These are phyloP conservation scores for Notechis scutatus DNA, from an alignment of 2,113 vertebrate species.

Conservation along the genomic window DNA sequence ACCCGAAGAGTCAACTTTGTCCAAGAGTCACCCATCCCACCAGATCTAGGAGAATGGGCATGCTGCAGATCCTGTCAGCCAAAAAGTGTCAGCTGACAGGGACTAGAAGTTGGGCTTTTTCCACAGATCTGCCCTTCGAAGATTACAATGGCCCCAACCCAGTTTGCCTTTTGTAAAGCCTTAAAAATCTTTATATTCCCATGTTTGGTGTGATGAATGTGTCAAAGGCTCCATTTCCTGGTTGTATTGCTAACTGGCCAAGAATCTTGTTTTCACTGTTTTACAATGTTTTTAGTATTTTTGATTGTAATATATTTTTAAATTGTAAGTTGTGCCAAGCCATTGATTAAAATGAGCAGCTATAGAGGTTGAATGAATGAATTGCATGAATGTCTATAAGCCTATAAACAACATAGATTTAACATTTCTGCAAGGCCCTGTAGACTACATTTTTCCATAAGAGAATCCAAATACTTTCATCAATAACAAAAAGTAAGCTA, in stretches of 20 bases:
- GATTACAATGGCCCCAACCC: neutral
- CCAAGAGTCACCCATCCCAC: neutral
- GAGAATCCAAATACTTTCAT: neutral
- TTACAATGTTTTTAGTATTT: too few relatives aligned
- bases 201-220: neutral
- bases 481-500: neutral
- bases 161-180: neutral
- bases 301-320: too few relatives aligned
- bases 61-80: neutral
- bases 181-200: neutral
- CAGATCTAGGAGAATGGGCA: neutral
- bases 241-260: neutral
- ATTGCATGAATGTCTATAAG: neutral
- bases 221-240: neutral
- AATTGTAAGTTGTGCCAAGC: too few relatives aligned
- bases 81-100: neutral
- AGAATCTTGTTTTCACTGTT: too few relatives aligned
- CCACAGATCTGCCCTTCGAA: neutral
- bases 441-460: too few relatives aligned
- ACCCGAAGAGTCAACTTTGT: neutral
- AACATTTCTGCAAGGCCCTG: neutral
- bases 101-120: neutral
- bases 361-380: too few relatives aligned
- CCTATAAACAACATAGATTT: neutral
- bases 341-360: too few relatives aligned